Evolutionary conservation across 2,888 invertebrate genomes (phyloP).

Genomic region (Agrilus biguttatus): DNA sequence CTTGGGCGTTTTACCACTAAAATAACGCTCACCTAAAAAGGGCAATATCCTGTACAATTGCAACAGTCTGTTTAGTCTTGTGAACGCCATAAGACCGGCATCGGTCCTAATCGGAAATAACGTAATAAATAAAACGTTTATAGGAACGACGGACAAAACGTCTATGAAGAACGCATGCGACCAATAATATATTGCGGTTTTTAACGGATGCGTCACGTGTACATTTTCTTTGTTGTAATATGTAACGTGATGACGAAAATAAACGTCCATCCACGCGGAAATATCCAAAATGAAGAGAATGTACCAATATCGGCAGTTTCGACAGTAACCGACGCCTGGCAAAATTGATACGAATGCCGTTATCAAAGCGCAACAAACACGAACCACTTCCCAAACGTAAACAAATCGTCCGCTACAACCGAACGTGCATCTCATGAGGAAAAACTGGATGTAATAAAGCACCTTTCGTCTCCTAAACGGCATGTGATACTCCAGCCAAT

Average conservation of each 20-base stretch:
- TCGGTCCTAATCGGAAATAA: background rate
- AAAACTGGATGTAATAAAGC: slow-evolving; percentile 3
- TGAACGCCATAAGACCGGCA: background rate
- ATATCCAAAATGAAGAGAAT: slow-evolving; percentile 11
- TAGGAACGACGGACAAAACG: slow-evolving; percentile 12
- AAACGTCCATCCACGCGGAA: slow-evolving; percentile 13
- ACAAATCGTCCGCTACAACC: slow-evolving; percentile 11
- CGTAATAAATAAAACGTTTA: slow-evolving; percentile 7
- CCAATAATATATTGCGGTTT: slow-evolving; percentile 15
- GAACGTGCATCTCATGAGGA: slow-evolving; percentile 10
- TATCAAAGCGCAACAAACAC: slow-evolving; percentile 9
- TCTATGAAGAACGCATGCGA: slow-evolving; percentile 14
- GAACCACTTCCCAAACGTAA: slow-evolving; percentile 13
- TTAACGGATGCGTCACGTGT: slow-evolving; percentile 15
- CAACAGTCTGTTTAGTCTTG: slow-evolving; percentile 9
- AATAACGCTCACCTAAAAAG: background rate
- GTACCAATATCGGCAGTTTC: slow-evolving; percentile 3
- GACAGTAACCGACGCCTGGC: slow-evolving; percentile 3
- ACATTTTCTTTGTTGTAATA: slow-evolving; percentile 13
- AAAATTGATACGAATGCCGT: slow-evolving; percentile 9
- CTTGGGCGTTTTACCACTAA: background rate
- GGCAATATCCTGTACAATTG: slow-evolving; percentile 10
- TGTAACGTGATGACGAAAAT: slow-evolving; percentile 14
- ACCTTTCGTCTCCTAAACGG: background rate
- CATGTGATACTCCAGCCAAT: too few species aligned